A percentile compares a stretch with the other conserved stretches of the same genome.
phyloP scores from a whole-genome alignment of 2,113 vertebrate species.

The Gallinago jamesoni region DNA sequence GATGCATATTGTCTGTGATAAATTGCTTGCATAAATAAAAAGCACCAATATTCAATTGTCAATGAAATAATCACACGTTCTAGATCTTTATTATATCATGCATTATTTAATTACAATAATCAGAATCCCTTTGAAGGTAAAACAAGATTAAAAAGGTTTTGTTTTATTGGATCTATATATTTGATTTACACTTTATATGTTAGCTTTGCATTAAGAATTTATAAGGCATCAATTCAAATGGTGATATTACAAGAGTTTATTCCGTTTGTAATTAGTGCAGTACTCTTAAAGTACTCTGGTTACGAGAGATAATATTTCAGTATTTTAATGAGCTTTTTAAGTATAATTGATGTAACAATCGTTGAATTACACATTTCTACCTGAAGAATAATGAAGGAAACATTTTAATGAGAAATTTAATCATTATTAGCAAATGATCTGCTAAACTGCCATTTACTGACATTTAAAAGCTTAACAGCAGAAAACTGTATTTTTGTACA shows the following conservation, averaged over 20 bases:
- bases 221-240: slow-evolving; percentile 84
- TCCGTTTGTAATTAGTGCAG: slow-evolving; percentile 85
- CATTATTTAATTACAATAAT: slow-evolving; percentile 89
- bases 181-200: slow-evolving; percentile 88
- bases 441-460: slow-evolving; percentile 82
- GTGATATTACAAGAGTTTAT: slow-evolving; percentile 86
- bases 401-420: slow-evolving; percentile 87
- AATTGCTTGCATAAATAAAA: slow-evolving; percentile 84
- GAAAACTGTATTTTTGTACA: slow-evolving; percentile 68
- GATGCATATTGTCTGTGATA: slow-evolving; percentile 79
- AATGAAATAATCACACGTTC: slow-evolving; percentile 82
- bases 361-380: slow-evolving; percentile 84
- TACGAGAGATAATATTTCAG: slow-evolving; percentile 86
- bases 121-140: slow-evolving; percentile 82
- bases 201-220: slow-evolving; percentile 90
- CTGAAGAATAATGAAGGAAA: slow-evolving; percentile 86
- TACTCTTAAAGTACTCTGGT: slow-evolving; percentile 81
- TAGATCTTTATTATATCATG: slow-evolving; percentile 84
- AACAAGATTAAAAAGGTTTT: slow-evolving; percentile 87
- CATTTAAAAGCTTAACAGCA: slow-evolving; percentile 81
- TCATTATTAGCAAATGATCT: slow-evolving; percentile 86
- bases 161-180: slow-evolving; percentile 87
- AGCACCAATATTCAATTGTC: slow-evolving; percentile 80
- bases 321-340: slow-evolving; percentile 86
- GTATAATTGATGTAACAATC: slow-evolving; percentile 87